These are phyloP conservation scores for Malacosoma neustria DNA, from an alignment of 2,888 invertebrate species.

Conservation along the genomic window DNA sequence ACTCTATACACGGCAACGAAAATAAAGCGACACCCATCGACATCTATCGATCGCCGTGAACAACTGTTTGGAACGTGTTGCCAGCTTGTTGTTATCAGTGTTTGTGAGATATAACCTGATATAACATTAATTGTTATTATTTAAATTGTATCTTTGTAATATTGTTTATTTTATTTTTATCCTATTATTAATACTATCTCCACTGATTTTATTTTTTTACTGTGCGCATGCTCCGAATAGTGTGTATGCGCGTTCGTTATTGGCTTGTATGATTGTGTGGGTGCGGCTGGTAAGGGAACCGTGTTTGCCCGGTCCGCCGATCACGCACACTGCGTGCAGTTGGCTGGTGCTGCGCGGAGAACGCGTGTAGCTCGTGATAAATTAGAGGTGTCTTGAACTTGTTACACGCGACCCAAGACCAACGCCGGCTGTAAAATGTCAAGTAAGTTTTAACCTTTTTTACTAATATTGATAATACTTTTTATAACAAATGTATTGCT, in stretches of 20 bases:
- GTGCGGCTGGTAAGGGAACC: constrained; percentile 30
- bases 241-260: constrained; percentile 15
- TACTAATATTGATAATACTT: not conserved
- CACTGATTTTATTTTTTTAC: constrained; percentile 1
- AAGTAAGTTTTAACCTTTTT: constrained; percentile 39
- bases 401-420: constrained; percentile 58
- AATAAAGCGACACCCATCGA: constrained; percentile 71
- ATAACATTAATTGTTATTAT: not conserved
- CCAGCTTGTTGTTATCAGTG: constrained; percentile 20
- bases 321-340: constrained; percentile 53
- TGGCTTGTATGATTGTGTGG: constrained; percentile 21
- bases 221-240: constrained; percentile 16
- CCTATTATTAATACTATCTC: constrained; percentile 1
- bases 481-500: no score
- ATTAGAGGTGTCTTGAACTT: constrained; percentile 52
- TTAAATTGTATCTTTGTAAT: constrained; percentile 1
- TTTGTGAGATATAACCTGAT: not conserved
- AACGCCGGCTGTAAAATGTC: constrained; percentile 67
- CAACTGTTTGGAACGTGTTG: constrained; percentile 54
- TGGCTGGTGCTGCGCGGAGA: constrained; percentile 56
- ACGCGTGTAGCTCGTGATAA: constrained; percentile 61
- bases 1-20: constrained; percentile 54
- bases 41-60: constrained; percentile 67
- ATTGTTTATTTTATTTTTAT: constrained; percentile 3
- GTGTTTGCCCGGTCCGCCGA: constrained; percentile 32